Percentiles rank a stretch among this genome's conserved stretches.
Evolutionary conservation across 2,797 vertebrate species (phyloP).

Genomic region (Protosalanx chinensis): DNA sequence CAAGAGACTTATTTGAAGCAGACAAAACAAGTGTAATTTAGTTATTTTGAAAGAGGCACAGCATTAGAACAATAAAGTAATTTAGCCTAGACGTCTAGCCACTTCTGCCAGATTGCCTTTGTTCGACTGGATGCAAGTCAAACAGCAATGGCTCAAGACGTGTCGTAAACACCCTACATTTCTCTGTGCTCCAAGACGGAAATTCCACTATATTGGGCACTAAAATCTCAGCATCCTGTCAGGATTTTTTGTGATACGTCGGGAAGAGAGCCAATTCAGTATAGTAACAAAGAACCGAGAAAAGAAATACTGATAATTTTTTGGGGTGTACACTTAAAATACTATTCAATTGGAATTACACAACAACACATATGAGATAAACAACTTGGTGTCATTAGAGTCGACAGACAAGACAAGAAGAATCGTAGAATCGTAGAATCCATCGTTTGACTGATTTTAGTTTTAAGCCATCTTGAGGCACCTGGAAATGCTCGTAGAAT

Average conservation of each 20-base stretch:
- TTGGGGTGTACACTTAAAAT: too few relatives aligned
- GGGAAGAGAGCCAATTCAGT: slow-evolving; percentile 62
- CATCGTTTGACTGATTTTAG: too few relatives aligned
- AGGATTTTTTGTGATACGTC: slow-evolving; percentile 64
- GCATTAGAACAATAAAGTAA: slow-evolving; percentile 83
- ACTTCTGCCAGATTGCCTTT: slow-evolving; percentile 76
- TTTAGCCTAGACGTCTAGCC: slow-evolving; percentile 88
- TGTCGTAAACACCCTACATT: slow-evolving; percentile 74
- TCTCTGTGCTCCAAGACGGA: slow-evolving; percentile 66
- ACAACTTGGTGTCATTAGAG: not conserved
- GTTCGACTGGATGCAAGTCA: slow-evolving; percentile 74
- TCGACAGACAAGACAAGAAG: not conserved
- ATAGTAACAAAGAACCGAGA: slow-evolving; percentile 21
- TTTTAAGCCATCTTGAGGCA: too few relatives aligned
- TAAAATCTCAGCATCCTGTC: slow-evolving; percentile 72
- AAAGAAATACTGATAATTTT: too few relatives aligned
- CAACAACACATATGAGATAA: too few relatives aligned
- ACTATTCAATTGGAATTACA: too few relatives aligned
- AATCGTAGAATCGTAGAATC: too few relatives aligned
- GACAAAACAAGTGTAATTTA: slow-evolving; percentile 65
- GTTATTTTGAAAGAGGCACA: slow-evolving; percentile 76
- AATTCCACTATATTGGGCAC: slow-evolving; percentile 70
- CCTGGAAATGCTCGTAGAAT: too few relatives aligned
- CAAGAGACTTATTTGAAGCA: slow-evolving; percentile 30
- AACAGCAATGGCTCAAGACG: slow-evolving; percentile 74